Conservation (phyloP, 2,113 vertebrate species). For the Esox niger region DNA sequence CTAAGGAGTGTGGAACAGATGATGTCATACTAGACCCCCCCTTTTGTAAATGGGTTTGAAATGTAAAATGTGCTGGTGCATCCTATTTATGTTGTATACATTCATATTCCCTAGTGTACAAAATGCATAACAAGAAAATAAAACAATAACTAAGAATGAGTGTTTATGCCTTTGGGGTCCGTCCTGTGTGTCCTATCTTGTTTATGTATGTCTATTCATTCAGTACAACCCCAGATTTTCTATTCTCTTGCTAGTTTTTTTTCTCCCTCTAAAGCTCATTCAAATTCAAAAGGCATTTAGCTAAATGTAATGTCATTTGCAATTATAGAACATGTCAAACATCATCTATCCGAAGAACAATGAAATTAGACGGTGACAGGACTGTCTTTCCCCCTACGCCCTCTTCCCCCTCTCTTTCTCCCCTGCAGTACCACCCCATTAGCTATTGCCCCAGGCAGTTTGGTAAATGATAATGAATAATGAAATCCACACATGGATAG, state of each 20-base stretch:
- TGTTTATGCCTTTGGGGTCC: no score
- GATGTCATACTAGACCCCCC: no score
- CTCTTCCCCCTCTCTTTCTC: neutral
- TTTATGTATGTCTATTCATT: no score
- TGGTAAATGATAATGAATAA: neutral
- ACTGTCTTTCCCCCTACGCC: neutral
- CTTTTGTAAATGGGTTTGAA: no score
- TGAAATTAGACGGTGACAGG: neutral
- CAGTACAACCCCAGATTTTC: neutral
- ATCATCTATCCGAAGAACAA: neutral
- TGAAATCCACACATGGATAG: neutral
- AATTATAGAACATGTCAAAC: slow-evolving; percentile 8
- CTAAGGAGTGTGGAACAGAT: no score
- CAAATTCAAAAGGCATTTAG: neutral
- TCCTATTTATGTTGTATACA: no score
- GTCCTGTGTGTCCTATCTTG: no score
- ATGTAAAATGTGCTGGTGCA: no score
- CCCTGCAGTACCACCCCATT: neutral
- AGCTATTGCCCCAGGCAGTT: slow-evolving; percentile 1
- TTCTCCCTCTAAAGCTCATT: neutral
- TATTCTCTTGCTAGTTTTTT: neutral
- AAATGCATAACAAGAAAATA: no score
- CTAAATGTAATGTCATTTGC: neutral
- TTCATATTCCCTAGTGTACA: no score
- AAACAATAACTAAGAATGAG: no score